Base-by-base conservation (phyloP, 37 sponge, comb jelly and placozoan species). In the Crambe crambe region DNA sequence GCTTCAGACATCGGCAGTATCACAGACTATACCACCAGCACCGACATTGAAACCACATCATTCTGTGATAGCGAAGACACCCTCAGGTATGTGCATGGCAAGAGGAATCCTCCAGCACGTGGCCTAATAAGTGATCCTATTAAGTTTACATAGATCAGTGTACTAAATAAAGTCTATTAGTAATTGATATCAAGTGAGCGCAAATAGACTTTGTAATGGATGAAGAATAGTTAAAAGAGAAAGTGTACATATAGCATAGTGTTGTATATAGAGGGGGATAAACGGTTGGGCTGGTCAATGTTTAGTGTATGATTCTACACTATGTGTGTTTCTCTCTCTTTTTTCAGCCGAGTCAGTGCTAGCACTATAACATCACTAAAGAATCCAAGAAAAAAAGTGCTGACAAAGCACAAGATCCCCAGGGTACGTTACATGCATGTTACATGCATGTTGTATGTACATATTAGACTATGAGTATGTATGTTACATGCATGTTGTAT, bases 321-420 rank as follows among this genome's bases (percentile, higher is more conserved):
- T 30, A n/a, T 39, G 56, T 54, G 56, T 54, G 56, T 54, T 20
- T 54, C 10, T 26, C 6, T 62, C 26, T 70, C 37, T 54, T 37
- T 40, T 2, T 44, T 30, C 42, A 90, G 91, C 65, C 86, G 81
- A 38, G 76, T 85, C 1, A 84, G 86, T 63, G 76, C 76, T 47
- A 90, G 86, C 31, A 90, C 86, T 27, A 35, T 90, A 51, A 80
- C 91, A 20, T 83, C 91, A 0, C 70, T 85, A 34, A 60, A 40
- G 22, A 72, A 69, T 37, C 76, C 43, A 25, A 77, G 68, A 30
- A 79, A 51, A 44, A 81, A 82, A 29, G 74, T 85, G 1, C 68
- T 78, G 41, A 90, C 86, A 22, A 90, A 90, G 66, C 86, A 80
- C 43, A 59, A 78, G 23, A 68, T 75, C 29, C 85, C 91, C 10